These are phyloP conservation scores for Sorex maritimensis DNA, from an alignment of 2,797 vertebrate species.

Conservation along the genomic window DNA sequence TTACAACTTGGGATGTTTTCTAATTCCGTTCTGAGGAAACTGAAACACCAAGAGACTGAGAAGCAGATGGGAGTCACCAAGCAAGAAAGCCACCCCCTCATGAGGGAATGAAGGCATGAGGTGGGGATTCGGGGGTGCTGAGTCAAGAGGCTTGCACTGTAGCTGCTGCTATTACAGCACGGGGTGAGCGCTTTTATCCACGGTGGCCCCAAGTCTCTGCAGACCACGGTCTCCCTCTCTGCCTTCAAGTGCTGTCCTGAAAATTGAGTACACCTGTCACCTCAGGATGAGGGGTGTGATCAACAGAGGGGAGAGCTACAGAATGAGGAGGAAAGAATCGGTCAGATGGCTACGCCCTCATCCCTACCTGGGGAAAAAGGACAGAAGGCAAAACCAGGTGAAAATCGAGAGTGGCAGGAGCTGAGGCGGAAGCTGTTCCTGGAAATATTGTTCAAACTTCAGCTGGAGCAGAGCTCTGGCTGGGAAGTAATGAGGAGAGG, in stretches of 20 bases:
- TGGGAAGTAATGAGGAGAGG: not conserved
- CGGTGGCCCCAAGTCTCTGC: not conserved
- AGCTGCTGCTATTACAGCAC: not conserved
- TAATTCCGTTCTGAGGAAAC: conserved; percentile 59
- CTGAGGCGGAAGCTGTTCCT: not conserved
- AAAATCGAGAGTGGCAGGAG: not conserved
- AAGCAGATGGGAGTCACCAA: conserved; percentile 41
- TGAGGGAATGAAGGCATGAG: not conserved
- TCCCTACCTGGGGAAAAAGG: not conserved
- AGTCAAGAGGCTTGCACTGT: not conserved
- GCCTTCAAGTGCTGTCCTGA: not conserved
- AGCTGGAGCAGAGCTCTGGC: not conserved
- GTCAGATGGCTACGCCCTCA: not conserved
- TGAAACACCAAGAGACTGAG: conserved; percentile 62
- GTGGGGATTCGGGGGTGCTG: too few species aligned
- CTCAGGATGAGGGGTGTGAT: not conserved
- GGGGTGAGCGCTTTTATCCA: not conserved
- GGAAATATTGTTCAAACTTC: not conserved
- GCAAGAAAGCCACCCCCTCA: not conserved
- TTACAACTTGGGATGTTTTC: conserved; percentile 47
- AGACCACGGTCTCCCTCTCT: not conserved
- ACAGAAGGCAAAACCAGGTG: not conserved
- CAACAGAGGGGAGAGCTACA: not conserved
- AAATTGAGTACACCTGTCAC: not conserved
- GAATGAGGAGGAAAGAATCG: not conserved